Conservation (phyloP, 2,113 vertebrate species). For the Phylloscopus trochilus region DNA sequence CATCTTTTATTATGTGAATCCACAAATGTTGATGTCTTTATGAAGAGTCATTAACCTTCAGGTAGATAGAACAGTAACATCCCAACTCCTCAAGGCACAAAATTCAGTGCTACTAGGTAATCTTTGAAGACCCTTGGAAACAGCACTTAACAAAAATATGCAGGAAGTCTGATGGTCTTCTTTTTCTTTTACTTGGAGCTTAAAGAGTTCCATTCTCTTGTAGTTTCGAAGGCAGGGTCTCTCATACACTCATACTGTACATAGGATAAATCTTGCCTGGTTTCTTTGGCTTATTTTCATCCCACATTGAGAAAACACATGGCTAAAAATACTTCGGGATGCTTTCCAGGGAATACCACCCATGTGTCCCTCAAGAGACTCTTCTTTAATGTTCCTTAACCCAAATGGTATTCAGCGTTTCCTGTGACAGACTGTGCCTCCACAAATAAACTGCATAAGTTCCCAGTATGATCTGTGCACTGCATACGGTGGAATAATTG, state of each 20-base stretch:
- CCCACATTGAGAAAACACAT: not conserved
- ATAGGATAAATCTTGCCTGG: not conserved
- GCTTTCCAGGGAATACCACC: constrained; percentile 39
- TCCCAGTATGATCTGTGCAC: not conserved
- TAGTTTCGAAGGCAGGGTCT: not conserved
- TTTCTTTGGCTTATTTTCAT: not conserved
- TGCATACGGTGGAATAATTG: not conserved
- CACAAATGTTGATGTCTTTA: not conserved
- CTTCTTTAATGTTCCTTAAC: constrained; percentile 40
- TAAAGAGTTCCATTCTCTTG: not conserved
- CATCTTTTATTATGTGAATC: not conserved
- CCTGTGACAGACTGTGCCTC: constrained; percentile 32
- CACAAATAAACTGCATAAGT: constrained; percentile 2
- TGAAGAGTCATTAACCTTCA: not conserved
- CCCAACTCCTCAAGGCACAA: not conserved
- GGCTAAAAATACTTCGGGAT: constrained; percentile 14
- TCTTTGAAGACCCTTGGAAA: not conserved
- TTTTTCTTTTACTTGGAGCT: not conserved
- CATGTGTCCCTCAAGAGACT: constrained; percentile 12
- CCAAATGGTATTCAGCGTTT: not conserved
- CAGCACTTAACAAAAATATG: not conserved
- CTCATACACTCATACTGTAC: not conserved
- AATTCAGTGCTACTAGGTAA: not conserved
- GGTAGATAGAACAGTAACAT: not conserved
- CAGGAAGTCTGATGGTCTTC: not conserved